Evolutionary conservation across 2,888 invertebrate species (phyloP).

Genomic region (Drosophila buzzatii): DNA sequence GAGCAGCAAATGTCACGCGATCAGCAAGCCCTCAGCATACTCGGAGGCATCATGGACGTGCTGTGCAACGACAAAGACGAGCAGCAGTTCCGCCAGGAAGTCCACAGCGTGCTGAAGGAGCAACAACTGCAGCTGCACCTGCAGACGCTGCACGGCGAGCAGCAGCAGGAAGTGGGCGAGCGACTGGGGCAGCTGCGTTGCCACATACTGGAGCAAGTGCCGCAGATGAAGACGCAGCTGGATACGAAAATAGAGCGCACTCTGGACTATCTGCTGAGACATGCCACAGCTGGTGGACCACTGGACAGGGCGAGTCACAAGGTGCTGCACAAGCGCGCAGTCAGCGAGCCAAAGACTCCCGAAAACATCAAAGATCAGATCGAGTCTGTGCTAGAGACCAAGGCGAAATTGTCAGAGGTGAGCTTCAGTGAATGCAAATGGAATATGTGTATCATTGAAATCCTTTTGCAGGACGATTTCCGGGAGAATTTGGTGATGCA

Average conservation of each 20-base stretch:
- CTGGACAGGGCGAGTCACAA: slow-evolving; percentile 71
- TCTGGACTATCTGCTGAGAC: slow-evolving; percentile 71
- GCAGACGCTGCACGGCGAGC: not conserved
- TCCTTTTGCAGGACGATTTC: slow-evolving; percentile 72
- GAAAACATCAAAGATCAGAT: slow-evolving; percentile 21
- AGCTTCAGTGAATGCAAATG: no score
- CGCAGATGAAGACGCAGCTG: slow-evolving; percentile 73
- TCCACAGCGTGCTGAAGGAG: slow-evolving; percentile 51
- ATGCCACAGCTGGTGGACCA: slow-evolving; percentile 62
- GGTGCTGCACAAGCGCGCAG: slow-evolving; percentile 44
- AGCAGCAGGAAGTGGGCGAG: slow-evolving; percentile 19
- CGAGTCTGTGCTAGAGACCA: slow-evolving; percentile 59
- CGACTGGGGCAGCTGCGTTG: slow-evolving; percentile 68
- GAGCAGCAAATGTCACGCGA: slow-evolving; percentile 82
- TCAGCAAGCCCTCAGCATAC: slow-evolving; percentile 77
- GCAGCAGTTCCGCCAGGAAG: slow-evolving; percentile 68
- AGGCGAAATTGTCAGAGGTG: slow-evolving; percentile 76
- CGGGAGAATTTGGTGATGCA: slow-evolving; percentile 73
- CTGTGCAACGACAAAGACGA: slow-evolving; percentile 69
- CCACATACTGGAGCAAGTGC: slow-evolving; percentile 73
- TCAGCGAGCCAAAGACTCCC: slow-evolving; percentile 6
- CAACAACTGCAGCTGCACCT: slow-evolving; percentile 31
- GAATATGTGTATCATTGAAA: not conserved
- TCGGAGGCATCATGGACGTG: slow-evolving; percentile 81
- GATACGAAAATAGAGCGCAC: slow-evolving; percentile 78